Evolutionary conservation across 1,140 invertebrate genomes (phyloP), one percentile per base, ranked within the genome.

Genomic region (Drosophila bocki): DNA sequence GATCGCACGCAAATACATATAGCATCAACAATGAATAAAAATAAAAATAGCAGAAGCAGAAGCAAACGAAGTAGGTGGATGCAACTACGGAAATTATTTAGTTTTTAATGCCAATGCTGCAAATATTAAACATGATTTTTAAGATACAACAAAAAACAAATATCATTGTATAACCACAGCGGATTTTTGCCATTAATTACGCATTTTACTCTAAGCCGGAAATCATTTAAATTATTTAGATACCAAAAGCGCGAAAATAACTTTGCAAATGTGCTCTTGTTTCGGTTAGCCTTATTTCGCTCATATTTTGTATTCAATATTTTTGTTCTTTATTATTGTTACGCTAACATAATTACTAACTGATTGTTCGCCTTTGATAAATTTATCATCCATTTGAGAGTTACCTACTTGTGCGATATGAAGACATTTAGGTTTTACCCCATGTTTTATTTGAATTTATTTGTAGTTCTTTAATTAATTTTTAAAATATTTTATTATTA

Each of bases 361-460:
- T 53, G 35, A 75, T 59, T 53, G 67, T 78, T 69, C 74, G 42
- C 51, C 60, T 67, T 58, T 19, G 42, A 75, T 50, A 75, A 26
- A 79, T 65, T 80, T 13, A 35, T 50, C 59, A 39, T 75, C 42
- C 64, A 69, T 51, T 65, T 75, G 70, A 81, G 70, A 81, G 79
- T 82, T 76, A 45, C 63, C 60, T 58, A 81, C 35, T 68, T 72
- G 69, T 76, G 82, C 79, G 80, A 60, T 67, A 80, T 72, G 75
- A 87, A 87, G 77, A 84, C 85, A 88, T 68, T 58, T 68, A 75
- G 78, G 69, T 77, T 79, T 82, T 87, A 88, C 71, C 83, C 87
- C 84, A 83, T 84, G 83, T 88, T 87, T 87, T 88, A 87, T 87
- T 87, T 87, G 80, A 87, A 87, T 87, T 88, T 87, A 87, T 88